A percentile compares a stretch with the other conserved stretches of the same genome.
phyloP scores from a whole-genome alignment of 2,797 vertebrate species.

The Eulemur albifrons region DNA sequence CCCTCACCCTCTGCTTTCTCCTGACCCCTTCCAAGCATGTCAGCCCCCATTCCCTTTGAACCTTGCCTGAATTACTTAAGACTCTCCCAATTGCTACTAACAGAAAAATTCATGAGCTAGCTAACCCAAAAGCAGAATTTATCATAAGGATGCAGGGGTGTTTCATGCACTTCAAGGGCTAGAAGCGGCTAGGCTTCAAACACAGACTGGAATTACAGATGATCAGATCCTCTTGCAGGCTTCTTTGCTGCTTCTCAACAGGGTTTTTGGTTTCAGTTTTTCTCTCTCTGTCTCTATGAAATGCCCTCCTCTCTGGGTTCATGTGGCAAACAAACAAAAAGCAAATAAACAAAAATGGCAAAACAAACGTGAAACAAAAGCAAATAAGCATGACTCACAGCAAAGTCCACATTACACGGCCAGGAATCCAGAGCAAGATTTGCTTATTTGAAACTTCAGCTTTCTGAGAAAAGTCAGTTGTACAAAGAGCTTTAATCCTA shows the following conservation, averaged over 20 bases:
- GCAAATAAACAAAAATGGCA: not conserved
- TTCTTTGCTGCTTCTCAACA: not conserved
- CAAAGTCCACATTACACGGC: not conserved
- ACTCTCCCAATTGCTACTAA: not conserved
- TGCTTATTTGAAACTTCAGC: not conserved
- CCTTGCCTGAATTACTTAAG: not conserved
- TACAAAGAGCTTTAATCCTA: not conserved
- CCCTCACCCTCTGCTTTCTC: not conserved
- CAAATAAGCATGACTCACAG: not conserved
- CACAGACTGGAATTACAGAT: not conserved
- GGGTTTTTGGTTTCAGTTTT: not conserved
- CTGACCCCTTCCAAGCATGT: not conserved
- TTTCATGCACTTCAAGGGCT: conserved; percentile 37
- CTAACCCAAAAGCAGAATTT: conserved; percentile 38
- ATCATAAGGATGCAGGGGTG: not conserved
- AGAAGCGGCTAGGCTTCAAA: conserved; percentile 19
- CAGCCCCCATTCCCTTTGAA: not conserved
- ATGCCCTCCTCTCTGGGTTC: not conserved
- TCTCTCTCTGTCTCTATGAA: not conserved
- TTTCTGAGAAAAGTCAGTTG: not conserved
- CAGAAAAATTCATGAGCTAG: conserved; percentile 57
- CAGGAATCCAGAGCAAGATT: not conserved
- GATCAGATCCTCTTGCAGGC: not conserved
- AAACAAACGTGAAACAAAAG: not conserved
- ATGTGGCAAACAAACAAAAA: conserved; percentile 1